phyloP scores from a whole-genome alignment of 2,797 vertebrate genomes.

The Limnodromus scolopaceus region DNA sequence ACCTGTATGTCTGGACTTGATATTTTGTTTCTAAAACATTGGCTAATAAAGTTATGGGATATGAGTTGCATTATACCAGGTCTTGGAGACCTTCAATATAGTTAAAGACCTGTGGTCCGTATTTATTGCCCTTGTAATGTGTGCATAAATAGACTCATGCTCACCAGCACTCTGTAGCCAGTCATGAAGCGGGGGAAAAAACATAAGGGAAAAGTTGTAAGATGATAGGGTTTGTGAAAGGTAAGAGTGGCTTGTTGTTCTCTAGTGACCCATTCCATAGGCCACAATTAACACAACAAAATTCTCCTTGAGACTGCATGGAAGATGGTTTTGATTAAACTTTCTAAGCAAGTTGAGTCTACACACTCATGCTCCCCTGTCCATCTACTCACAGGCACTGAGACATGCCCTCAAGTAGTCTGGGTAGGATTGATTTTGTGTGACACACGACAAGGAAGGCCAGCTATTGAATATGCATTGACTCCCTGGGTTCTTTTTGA shows the following conservation, averaged over 20 bases:
- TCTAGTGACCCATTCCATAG: not conserved
- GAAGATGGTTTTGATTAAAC: not conserved
- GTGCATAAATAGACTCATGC: too few relatives aligned
- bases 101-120: not conserved
- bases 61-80: fast-evolving
- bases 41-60: not conserved
- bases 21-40: not conserved
- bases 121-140: not conserved
- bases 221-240: not conserved
- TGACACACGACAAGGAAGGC: not conserved
- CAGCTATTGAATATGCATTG: not conserved
- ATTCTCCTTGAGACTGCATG: not conserved
- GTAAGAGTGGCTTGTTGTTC: not conserved
- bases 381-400: not conserved
- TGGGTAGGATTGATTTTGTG: not conserved
- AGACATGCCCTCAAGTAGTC: not conserved
- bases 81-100: not conserved
- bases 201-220: not conserved
- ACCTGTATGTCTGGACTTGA: not conserved
- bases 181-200: not conserved
- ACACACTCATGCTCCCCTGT: not conserved
- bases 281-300: not conserved
- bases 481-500: not conserved
- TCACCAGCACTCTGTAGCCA: not conserved
- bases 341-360: not conserved